Base-by-base conservation (phyloP, 1,140 invertebrate genomes). In the Zaprionus lachaisei region DNA sequence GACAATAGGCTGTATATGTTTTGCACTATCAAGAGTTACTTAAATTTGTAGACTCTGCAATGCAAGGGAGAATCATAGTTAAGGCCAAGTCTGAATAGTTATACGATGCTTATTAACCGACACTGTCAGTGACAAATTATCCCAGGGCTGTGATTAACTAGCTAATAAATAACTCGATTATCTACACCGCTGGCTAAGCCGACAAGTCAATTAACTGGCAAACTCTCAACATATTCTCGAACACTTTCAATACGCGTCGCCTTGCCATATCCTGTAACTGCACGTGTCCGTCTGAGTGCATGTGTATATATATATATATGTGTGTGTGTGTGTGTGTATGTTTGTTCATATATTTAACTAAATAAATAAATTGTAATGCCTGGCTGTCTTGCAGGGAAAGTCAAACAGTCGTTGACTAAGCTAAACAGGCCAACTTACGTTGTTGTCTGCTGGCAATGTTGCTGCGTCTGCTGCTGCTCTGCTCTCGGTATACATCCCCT, bases 351-450 rank as follows among this genome's bases (percentile, higher is more conserved):
- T 74, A 78, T 79, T 73, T 73, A 71, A 62, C 44, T 65, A 69
- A 67, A 73, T 66, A 83, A 86, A 87, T 87, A 77, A 74, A 60
- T 80, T 70, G 77, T 67, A 71, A 64, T 83, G 76, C 80, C 80
- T 68, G 70, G 63, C 64, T 57, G 61, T 67, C 61, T 58, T 61
- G 64, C 47, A 63, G 75, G 56, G 54, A 77, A 72, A 77, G 74
- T 79, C 69, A 44, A 56, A 17, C 34, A 9, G n/a, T 31, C 54
- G 73, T 70, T 70, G 67, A 64, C 60, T 71, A 61, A 69, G 72
- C 67, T 71, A 31, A 64, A 60, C 31, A 55, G 56, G 61, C n/a
- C 56, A 65, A 72, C 55, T 72, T 71, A 62, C 55, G 61, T 61
- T 65, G 47, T 37, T 72, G 51, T 70, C 66, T 75, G 60, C 12